Conservation (phyloP, 2,113 vertebrate genomes). For the Dendrocopos noguchii region DNA sequence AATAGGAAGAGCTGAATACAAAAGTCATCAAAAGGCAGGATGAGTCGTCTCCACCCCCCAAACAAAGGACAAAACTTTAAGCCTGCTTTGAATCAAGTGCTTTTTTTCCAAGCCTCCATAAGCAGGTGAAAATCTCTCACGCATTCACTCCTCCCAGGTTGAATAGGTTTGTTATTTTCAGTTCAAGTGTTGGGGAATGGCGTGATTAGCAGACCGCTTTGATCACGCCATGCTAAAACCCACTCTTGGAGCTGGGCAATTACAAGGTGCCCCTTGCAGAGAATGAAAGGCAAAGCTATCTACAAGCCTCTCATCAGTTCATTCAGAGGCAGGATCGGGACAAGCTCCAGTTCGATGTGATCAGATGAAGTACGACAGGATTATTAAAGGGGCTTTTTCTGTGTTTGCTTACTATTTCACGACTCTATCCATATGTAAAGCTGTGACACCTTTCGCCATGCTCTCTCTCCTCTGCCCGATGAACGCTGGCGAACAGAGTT, state of each 20-base stretch:
- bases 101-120: constrained; percentile 23
- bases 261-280: constrained; percentile 1
- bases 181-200: background rate
- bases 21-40: constrained; percentile 43
- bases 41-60: background rate
- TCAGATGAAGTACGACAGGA: background rate
- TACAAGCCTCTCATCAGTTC: background rate
- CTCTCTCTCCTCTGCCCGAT: background rate
- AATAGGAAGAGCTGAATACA: constrained; percentile 32
- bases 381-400: constrained; percentile 35
- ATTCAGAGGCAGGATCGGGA: background rate
- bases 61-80: constrained; percentile 38
- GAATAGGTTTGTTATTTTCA: constrained; percentile 53
- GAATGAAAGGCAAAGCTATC: background rate
- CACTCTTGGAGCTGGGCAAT: background rate
- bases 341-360: background rate
- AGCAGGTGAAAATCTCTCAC: constrained; percentile 63
- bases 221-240: constrained; percentile 56
- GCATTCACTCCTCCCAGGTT: constrained; percentile 16
- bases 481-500: background rate
- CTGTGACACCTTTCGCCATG: background rate
- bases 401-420: constrained; percentile 14
- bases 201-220: constrained; percentile 16
- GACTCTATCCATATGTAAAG: constrained; percentile 4
- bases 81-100: constrained; percentile 29